Conservation (phyloP, 2,797 vertebrate species). For the Passerculus sandwichensis region DNA sequence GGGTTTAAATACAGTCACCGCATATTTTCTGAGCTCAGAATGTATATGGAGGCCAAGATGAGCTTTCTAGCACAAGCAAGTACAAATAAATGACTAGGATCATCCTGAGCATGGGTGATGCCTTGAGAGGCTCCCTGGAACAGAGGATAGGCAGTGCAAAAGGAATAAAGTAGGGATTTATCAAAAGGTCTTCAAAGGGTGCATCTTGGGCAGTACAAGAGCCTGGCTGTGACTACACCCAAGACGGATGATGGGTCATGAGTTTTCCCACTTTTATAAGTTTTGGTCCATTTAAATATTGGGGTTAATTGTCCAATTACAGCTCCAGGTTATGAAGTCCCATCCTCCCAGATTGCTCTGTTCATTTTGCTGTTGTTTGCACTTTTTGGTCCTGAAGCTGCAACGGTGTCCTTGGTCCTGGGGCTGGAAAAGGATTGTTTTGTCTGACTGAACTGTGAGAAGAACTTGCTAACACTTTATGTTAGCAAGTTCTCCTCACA, state of each 20-base stretch:
- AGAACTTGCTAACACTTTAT: neutral
- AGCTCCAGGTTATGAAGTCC: neutral
- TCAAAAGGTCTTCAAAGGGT: neutral
- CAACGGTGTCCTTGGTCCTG: rapidly evolving
- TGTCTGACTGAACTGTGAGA: neutral
- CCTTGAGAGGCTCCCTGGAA: neutral
- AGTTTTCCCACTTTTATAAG: neutral
- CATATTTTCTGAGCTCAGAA: neutral
- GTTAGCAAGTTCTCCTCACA: too few relatives aligned
- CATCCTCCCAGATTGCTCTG: neutral
- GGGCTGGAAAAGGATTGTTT: neutral
- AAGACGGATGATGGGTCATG: neutral
- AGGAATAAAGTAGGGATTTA: neutral
- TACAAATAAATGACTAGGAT: neutral
- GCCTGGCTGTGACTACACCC: rapidly evolving
- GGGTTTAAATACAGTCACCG: neutral
- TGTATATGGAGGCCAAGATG: neutral
- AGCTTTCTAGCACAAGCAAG: neutral
- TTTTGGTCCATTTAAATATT: neutral
- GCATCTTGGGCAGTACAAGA: neutral
- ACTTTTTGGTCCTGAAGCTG: neutral
- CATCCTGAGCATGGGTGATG: neutral
- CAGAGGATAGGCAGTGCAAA: neutral
- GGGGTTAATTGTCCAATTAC: neutral
- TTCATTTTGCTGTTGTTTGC: neutral